Conservation (phyloP, 1,140 invertebrate genomes). For the Meloidogyne chitwoodi region DNA sequence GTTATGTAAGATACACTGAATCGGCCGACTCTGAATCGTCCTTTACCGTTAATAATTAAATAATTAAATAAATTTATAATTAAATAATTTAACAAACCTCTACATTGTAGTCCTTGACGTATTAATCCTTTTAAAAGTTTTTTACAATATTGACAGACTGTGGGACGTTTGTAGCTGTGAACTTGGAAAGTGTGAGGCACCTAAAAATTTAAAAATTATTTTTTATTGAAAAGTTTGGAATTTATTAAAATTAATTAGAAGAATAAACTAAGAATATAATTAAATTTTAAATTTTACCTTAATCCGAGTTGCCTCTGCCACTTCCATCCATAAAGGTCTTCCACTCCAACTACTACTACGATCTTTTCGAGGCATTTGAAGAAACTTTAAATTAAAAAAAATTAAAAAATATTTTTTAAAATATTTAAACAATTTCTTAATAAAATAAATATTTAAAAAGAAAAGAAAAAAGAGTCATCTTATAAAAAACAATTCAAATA, state of each 20-base stretch:
- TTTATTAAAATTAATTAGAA: too few species aligned
- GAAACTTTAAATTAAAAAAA: slow-evolving; percentile 29
- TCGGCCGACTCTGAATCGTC: too few species aligned
- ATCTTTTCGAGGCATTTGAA: slow-evolving; percentile 57
- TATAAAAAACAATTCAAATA: too few species aligned
- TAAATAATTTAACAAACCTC: slow-evolving; percentile 64
- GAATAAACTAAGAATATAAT: too few species aligned
- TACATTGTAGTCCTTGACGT: slow-evolving; percentile 92
- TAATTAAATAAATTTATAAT: background rate
- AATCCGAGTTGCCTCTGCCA: slow-evolving; percentile 55
- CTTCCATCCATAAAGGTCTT: slow-evolving; percentile 72
- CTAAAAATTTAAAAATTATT: slow-evolving; percentile 20
- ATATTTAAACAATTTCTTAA: background rate
- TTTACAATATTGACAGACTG: slow-evolving; percentile 89
- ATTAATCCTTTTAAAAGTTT: slow-evolving; percentile 89
- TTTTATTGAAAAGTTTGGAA: too few species aligned
- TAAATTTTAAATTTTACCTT: slow-evolving; percentile 29
- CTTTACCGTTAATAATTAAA: too few species aligned
- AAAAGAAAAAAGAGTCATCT: too few species aligned
- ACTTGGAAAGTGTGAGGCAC: slow-evolving; percentile 60
- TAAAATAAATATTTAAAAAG: too few species aligned
- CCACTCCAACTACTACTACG: slow-evolving; percentile 65
- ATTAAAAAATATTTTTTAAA: background rate
- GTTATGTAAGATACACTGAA: too few species aligned
- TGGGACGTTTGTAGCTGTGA: slow-evolving; percentile 84